Conservation (phyloP, 2,797 vertebrate species). For the Catostomus latipinnis region DNA sequence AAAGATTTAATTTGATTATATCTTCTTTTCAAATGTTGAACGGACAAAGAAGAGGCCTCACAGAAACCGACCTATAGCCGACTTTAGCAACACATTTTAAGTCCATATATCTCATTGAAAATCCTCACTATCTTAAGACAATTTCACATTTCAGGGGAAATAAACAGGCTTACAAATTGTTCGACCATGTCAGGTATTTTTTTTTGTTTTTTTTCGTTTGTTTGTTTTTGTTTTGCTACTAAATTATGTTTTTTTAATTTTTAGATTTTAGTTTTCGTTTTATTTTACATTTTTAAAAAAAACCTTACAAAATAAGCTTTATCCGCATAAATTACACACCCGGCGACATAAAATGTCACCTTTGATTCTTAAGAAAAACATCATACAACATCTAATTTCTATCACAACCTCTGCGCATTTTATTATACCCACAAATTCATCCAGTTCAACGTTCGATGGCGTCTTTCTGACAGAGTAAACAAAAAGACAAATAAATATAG, state of each 20-base stretch:
- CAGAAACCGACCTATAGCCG: background rate
- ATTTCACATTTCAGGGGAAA: no score
- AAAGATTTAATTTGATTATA: background rate
- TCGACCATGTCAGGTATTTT: no score
- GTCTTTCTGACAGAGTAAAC: slow-evolving; percentile 77
- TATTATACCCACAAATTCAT: slow-evolving; percentile 92
- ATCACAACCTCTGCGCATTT: slow-evolving; percentile 88
- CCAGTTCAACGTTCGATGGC: slow-evolving; percentile 87
- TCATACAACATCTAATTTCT: slow-evolving; percentile 87
- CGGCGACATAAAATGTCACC: slow-evolving; percentile 6
- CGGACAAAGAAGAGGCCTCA: background rate
- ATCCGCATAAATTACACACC: background rate
- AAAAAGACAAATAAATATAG: slow-evolving; percentile 79
- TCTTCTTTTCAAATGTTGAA: slow-evolving; percentile 57
- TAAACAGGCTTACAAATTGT: no score
- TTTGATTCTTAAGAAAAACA: slow-evolving; percentile 80
- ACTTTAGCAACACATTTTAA: background rate
- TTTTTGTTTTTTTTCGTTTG: no score
- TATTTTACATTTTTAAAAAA: background rate
- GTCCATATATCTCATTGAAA: background rate
- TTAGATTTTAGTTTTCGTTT: background rate
- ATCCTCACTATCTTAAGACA: background rate
- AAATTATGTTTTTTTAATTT: background rate
- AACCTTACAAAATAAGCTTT: background rate
- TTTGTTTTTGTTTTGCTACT: background rate